These are phyloP conservation scores for Coreoperca whiteheadi DNA, from an alignment of 2,113 vertebrate genomes.

Conservation along the genomic window DNA sequence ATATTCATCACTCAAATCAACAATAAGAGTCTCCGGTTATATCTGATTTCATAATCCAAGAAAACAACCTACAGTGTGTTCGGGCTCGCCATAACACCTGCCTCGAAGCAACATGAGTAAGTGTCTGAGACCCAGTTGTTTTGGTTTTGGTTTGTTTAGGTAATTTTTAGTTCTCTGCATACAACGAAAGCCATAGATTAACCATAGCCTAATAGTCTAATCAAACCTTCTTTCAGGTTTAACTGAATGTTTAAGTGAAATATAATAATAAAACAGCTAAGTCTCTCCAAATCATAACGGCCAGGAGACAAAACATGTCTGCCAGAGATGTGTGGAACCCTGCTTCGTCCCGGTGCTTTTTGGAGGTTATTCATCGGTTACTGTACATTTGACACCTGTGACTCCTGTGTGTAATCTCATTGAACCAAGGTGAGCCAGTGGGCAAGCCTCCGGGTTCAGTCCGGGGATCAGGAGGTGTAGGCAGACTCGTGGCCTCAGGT, in stretches of 20 bases:
- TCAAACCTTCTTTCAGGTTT: neutral
- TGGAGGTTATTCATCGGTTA: conserved; percentile 20
- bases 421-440: neutral
- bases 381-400: conserved; percentile 21
- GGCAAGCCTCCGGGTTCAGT: conserved; percentile 29
- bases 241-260: neutral
- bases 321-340: neutral
- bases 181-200: neutral
- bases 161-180: too few relatives aligned
- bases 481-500: conserved; percentile 48
- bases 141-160: neutral
- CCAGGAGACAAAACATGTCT: neutral
- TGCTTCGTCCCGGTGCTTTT: neutral
- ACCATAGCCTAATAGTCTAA: neutral
- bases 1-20: neutral
- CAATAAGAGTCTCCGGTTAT: neutral
- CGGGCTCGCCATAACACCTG: neutral
- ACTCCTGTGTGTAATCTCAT: neutral
- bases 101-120: conserved; percentile 9
- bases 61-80: neutral
- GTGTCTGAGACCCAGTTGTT: neutral
- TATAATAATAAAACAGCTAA: neutral
- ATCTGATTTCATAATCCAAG: neutral
- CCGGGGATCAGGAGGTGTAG: conserved; percentile 11
- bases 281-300: neutral